These are phyloP conservation scores for Periophthalmus magnuspinnatus DNA, from an alignment of 2,797 vertebrate genomes.

Conservation along the genomic window DNA sequence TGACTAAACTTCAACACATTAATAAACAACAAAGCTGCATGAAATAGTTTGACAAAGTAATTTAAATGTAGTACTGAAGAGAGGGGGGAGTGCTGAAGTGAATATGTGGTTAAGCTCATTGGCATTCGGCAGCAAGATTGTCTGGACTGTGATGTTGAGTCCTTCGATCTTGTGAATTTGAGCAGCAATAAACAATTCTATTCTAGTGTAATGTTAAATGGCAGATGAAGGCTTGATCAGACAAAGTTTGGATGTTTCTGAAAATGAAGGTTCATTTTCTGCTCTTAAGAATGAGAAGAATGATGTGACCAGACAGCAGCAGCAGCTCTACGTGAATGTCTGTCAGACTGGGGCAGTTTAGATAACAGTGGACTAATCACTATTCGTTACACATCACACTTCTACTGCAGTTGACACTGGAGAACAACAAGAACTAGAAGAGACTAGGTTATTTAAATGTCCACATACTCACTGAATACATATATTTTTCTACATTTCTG, in stretches of 20 bases:
- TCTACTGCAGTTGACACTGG: conserved; percentile 62
- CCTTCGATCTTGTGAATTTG: conserved; percentile 64
- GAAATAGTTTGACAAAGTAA: not conserved
- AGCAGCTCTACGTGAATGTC: conserved; percentile 69
- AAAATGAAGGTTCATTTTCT: conserved; percentile 35
- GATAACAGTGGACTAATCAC: conserved; percentile 70
- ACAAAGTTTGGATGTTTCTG: conserved; percentile 52
- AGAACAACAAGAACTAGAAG: conserved; percentile 34
- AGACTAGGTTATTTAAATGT: conserved; percentile 11
- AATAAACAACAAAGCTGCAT: not conserved
- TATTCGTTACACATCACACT: conserved; percentile 70
- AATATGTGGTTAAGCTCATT: conserved; percentile 62
- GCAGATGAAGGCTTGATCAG: conserved; percentile 46
- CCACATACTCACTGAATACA: too few relatives aligned
- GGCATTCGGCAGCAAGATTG: conserved; percentile 70
- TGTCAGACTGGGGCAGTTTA: conserved; percentile 61
- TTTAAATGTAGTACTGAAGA: not conserved
- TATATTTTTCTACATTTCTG: too few relatives aligned
- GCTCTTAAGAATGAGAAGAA: conserved; percentile 29
- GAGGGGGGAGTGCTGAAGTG: not conserved
- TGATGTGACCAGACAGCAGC: conserved; percentile 65
- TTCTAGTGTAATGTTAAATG: not conserved
- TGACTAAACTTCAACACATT: not conserved
- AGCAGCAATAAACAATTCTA: conserved; percentile 44
- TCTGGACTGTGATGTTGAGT: conserved; percentile 72